Percentiles rank a stretch among this genome's conserved stretches.
phyloP scores from a whole-genome alignment of 2,113 vertebrate species.

The Pelobates fuscus region DNA sequence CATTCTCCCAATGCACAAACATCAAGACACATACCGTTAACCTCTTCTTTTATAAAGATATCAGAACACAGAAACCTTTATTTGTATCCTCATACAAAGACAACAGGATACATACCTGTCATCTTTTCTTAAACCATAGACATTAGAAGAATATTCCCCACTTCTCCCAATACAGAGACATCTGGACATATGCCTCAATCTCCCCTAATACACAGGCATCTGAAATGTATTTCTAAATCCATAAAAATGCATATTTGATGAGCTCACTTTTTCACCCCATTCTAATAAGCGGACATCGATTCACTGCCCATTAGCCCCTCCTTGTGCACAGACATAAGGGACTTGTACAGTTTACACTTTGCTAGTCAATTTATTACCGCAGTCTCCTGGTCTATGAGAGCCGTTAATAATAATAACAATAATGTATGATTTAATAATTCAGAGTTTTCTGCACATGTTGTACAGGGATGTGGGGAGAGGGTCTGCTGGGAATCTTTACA shows the following conservation, averaged over 20 bases:
- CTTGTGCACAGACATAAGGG: constrained; percentile 13
- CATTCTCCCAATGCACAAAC: background rate
- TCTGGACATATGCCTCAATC: no score
- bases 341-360: background rate
- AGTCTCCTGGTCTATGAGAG: background rate
- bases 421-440: constrained; percentile 31
- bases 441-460: background rate
- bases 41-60: background rate
- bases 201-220: background rate
- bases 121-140: background rate
- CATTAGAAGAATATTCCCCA: background rate
- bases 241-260: background rate
- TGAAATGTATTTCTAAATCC: background rate
- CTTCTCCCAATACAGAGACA: background rate
- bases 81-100: background rate
- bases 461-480: background rate
- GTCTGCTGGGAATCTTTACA: background rate
- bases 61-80: background rate
- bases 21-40: background rate
- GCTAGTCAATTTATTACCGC: background rate
- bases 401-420: constrained; percentile 14
- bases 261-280: background rate
- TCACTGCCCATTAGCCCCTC: background rate
- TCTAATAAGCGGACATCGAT: background rate
- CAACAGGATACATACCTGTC: background rate